phyloP scores from a whole-genome alignment of 2,888 invertebrate species.

The Thera obeliscata region DNA sequence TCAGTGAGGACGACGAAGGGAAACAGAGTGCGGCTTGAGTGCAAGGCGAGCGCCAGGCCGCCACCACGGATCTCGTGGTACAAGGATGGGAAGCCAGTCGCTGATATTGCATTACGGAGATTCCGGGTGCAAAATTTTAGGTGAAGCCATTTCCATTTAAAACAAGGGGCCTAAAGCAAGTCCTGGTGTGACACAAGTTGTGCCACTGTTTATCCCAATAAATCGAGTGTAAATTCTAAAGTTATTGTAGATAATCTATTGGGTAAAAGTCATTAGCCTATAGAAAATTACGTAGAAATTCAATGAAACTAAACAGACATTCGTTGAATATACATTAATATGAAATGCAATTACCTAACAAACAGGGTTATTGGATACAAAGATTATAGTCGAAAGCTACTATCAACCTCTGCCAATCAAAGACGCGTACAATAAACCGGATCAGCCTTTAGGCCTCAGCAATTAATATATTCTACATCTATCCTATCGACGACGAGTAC shows the following conservation, averaged over 20 bases:
- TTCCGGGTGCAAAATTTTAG: constrained; percentile 86
- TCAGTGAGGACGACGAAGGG: constrained; percentile 76
- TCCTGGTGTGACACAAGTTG: too few relatives aligned
- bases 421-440: constrained; percentile 15
- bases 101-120: constrained; percentile 84
- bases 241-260: too few relatives aligned
- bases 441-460: neutral
- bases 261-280: too few relatives aligned
- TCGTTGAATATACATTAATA: too few relatives aligned
- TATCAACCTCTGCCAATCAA: constrained; percentile 14
- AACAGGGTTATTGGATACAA: too few relatives aligned
- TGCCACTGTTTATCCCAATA: too few relatives aligned
- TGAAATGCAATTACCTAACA: too few relatives aligned
- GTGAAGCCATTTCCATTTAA: constrained; percentile 56
- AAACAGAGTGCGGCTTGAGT: constrained; percentile 87
- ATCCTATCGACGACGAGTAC: constrained; percentile 27
- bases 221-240: too few relatives aligned
- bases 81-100: constrained; percentile 88
- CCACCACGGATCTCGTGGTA: constrained; percentile 93
- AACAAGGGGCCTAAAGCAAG: too few relatives aligned
- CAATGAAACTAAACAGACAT: too few relatives aligned
- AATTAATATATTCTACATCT: neutral
- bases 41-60: constrained; percentile 90
- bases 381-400: too few relatives aligned
- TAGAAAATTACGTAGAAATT: too few relatives aligned